Base-by-base conservation (phyloP, 2,888 invertebrate genomes). In the Sarcophaga subvicina region DNA sequence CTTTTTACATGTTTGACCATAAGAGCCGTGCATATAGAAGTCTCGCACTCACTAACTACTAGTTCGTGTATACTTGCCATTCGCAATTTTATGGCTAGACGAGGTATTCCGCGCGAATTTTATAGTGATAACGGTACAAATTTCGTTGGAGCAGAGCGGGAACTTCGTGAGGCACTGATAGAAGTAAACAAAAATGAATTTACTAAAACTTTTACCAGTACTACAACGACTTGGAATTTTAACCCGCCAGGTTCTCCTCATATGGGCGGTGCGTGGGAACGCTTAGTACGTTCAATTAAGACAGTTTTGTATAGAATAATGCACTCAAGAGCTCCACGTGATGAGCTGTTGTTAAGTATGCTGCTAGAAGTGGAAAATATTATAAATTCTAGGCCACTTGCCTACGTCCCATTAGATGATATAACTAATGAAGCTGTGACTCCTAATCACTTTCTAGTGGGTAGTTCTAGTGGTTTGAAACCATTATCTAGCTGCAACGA, bases 1-100 rank as follows among this genome's bases (percentile, higher is more conserved):
- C 20, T 80, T n/a, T 88, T 89, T 25, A 87, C 86, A 11, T 89
- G 89, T 22, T 66, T 86, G 25, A 88, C 87, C 1, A 80, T 84
- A 17, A 77, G 89, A 22, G 27, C 27, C 27, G 27, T 27, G 27
- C 5, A 27, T 27, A 27, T 27, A 27, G 27, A 4, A 4, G 27
- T 27, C 4, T 27, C 27, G 27, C 27, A 27, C 27, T 27, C 27
- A 27, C 27, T 27, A 27, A 27, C 27, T n/a, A 78, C 63, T 20
- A 64, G 49, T 20, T 77, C 77, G 20, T 77, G 71, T 5, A 77
- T 77, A n/a, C 20, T 77, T 14, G 77, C 71, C 45, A 77, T 66
- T 47, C 78, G 77, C 20, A 80, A 72, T 69, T 80, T 85, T 64
- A 80, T 80, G 49, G 69, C 60, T 3, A 73, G 76, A 60, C 71